phyloP scores from a whole-genome alignment of 2,888 invertebrate genomes.

The Trissoscelio sp. region DNA sequence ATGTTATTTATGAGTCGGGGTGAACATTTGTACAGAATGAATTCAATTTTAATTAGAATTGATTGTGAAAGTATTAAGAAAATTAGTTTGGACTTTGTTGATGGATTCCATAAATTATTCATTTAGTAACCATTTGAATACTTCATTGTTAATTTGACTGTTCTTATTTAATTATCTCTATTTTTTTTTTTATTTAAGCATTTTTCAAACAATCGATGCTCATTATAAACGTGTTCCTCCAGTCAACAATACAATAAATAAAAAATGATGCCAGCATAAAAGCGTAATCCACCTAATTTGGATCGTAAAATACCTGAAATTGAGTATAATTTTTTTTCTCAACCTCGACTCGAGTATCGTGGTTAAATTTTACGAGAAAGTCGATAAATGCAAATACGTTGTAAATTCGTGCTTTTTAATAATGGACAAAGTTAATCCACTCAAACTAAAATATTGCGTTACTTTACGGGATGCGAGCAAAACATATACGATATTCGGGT shows the following conservation, averaged over 20 bases:
- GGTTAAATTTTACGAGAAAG: conserved; percentile 48
- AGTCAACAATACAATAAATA: conserved; percentile 12
- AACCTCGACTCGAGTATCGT: not conserved
- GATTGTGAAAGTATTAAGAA: conserved; percentile 1
- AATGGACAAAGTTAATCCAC: conserved; percentile 54
- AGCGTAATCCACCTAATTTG: conserved; percentile 36
- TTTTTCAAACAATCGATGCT: not conserved
- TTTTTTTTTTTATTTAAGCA: not conserved
- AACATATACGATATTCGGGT: conserved; percentile 69
- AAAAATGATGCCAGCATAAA: conserved; percentile 3
- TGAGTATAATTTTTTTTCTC: conserved; percentile 34
- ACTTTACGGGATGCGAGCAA: conserved; percentile 49
- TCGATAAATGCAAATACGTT: conserved; percentile 60
- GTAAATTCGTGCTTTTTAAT: conserved; percentile 51
- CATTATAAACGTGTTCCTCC: not conserved
- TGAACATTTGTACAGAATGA: conserved; percentile 40
- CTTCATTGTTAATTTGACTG: too few relatives aligned
- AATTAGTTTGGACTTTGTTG: not conserved
- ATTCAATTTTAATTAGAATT: conserved; percentile 32
- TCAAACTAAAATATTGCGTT: conserved; percentile 59
- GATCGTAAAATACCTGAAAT: conserved; percentile 34
- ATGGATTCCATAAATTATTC: not conserved
- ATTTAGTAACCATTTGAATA: not conserved
- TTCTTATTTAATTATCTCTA: too few relatives aligned
- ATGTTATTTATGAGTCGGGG: not conserved